Conservation (phyloP, 2,888 invertebrate genomes). For the Troides oblongomaculatus region DNA sequence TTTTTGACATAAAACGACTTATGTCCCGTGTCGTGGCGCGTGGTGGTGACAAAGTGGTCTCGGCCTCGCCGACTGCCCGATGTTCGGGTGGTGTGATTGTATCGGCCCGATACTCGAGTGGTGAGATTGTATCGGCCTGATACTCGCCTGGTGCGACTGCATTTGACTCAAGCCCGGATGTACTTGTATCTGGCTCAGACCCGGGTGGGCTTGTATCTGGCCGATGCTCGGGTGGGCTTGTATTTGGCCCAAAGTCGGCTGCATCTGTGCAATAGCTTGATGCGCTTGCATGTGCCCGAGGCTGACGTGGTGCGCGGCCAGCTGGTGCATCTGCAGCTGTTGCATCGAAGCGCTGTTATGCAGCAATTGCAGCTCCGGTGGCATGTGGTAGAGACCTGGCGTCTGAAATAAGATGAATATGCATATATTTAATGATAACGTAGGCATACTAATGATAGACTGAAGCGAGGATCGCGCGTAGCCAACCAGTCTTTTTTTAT, state of each 20-base stretch:
- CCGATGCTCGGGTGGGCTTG: constrained; percentile 39
- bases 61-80: constrained; percentile 35
- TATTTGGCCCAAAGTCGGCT: constrained; percentile 44
- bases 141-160: constrained; percentile 32
- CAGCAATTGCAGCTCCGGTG: constrained; percentile 71
- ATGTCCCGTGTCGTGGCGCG: constrained; percentile 37
- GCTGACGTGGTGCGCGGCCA: constrained; percentile 33
- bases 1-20: constrained; percentile 36
- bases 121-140: constrained; percentile 43
- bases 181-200: constrained; percentile 52
- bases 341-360: constrained; percentile 70
- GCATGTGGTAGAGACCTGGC: constrained; percentile 75
- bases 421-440: not conserved
- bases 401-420: constrained; percentile 45
- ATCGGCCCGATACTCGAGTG: constrained; percentile 25
- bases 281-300: constrained; percentile 45
- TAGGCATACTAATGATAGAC: not conserved
- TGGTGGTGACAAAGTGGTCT: constrained; percentile 57
- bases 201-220: constrained; percentile 45
- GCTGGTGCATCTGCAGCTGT: constrained; percentile 52
- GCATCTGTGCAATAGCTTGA: constrained; percentile 44
- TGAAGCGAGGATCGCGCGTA: no score
- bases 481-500: no score
- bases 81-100: constrained; percentile 35
- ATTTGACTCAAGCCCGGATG: constrained; percentile 46